Evolutionary conservation across 2,888 invertebrate species (phyloP), one percentile per base, ranked within the genome.

Genomic region (Eupelmus urozonus): DNA sequence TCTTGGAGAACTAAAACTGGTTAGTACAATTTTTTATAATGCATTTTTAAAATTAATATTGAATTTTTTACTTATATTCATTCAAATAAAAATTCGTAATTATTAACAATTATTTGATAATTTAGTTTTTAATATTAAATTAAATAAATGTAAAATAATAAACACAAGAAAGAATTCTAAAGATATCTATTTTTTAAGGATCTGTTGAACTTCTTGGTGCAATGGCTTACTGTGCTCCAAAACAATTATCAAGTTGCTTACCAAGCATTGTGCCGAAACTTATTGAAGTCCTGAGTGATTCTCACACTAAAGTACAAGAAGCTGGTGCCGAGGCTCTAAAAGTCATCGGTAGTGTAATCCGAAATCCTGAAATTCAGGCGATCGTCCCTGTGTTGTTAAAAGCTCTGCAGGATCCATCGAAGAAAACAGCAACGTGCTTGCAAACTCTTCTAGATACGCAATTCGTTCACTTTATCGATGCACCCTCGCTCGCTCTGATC

Each of bases 401-500:
- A 86, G 98, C 98, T 0, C 92, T 99, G 0, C 98, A 98, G 90
- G 98, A 99, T 91, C 99, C 99, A 1, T 96, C 98, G 0, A 95
- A 96, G 89, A 97, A 97, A 90, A 99, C 99, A 0, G 96, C 97
- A 0, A 93, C 93, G 0, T 98, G 98, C 86, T 92, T 99, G n/a
- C 96, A 97, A 88, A 97, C 96, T 0, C 91, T 99, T 29, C 90
- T 97, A n/a, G 96, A 97, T 90, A 97, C 97, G 0, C 96, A 98
- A 90, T 99, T 99, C 91, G 98, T 99, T 57, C 99, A 99, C 91
- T 98, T 99, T 91, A 98, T 99, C 86, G 99, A 99, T 90, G 98
- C 99, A 1, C 98, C 99, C 0, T 99, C 99, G 0, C 92, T 99
- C 25, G 99, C 99, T 77, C 92, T 99, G 70, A 98, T 99, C 86